A percentile compares a stretch with the other conserved stretches of the same genome.
Evolutionary conservation across 2,888 invertebrate genomes (phyloP).

Genomic region (Campaea margaritaria): DNA sequence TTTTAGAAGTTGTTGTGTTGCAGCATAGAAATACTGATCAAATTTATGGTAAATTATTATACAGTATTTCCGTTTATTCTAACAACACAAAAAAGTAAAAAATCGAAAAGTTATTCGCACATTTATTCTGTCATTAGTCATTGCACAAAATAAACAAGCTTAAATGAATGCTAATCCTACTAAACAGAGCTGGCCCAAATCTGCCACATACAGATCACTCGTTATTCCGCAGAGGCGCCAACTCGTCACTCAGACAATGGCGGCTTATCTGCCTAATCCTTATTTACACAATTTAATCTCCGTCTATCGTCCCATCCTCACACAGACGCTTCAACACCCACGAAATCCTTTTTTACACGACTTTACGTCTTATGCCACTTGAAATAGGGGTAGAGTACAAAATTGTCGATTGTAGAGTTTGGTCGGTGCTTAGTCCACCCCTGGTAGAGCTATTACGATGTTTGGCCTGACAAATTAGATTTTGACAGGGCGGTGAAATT

Average conservation of each 20-base stretch:
- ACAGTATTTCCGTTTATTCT: too few species aligned
- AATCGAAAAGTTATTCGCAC: not conserved
- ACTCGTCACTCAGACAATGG: constrained; percentile 76
- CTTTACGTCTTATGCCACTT: constrained; percentile 62
- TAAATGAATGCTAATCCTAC: constrained; percentile 34
- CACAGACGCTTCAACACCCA: constrained; percentile 34
- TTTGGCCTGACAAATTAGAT: constrained; percentile 84
- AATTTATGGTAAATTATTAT: too few species aligned
- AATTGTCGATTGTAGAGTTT: constrained; percentile 40
- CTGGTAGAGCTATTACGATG: constrained; percentile 68
- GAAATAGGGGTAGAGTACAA: constrained; percentile 54
- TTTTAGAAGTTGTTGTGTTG: too few species aligned
- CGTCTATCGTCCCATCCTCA: constrained; percentile 52
- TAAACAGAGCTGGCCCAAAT: constrained; percentile 56
- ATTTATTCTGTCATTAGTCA: constrained; percentile 9
- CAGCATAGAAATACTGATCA: too few species aligned
- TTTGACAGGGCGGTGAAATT: constrained; percentile 76
- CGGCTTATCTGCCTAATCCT: constrained; percentile 81
- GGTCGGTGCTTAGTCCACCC: constrained; percentile 58
- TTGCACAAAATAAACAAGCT: constrained; percentile 35
- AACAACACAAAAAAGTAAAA: too few species aligned
- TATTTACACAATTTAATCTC: constrained; percentile 84
- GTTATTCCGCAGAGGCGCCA: constrained; percentile 63
- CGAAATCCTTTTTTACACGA: constrained; percentile 45
- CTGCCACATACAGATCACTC: constrained; percentile 64